Base-by-base conservation (phyloP, 2,113 vertebrate genomes). In the Lepisosteus oculatus region DNA sequence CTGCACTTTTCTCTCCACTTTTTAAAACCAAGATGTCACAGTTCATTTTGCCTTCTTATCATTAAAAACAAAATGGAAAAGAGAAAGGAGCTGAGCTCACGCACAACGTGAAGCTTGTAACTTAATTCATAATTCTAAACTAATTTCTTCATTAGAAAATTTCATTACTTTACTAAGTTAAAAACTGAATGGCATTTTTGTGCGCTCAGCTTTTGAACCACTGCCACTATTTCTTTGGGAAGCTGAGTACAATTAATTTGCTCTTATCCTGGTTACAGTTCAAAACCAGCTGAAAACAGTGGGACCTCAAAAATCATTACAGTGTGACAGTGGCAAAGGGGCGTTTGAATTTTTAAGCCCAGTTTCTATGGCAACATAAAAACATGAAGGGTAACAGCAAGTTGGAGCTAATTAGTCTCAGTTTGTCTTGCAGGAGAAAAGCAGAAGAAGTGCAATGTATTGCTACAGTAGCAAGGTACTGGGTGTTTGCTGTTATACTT, bases 91-190 rank as follows among this genome's bases (percentile, higher is more conserved):
- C 72, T 43, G 54, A 69, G 57, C 67, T 79, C 47, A 74, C 44
- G 45, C n/a, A 43, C 65, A 59, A 42, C n/a, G 57, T 4, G 57
- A 71, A 73, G 17, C 80, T 83, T 82, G 76, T 85, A 77, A 83
- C 85, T 78, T 71, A 84, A 65, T 84, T 85, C 72, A 73, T 71
- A 72, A 78, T 82, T 80, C 78, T 79, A 83, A 88, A 75, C 77
- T 65, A 75, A 82, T 83, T 82, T 69, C 72, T 81, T 77, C 74
- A 83, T 88, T 86, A 85, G 82, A 68, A 67, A 85, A 88, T 86
- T 89, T 75, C 73, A 86, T 87, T 85, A 86, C 51, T 65, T 73
- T 80, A 63, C 65, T 76, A 69, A 74, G 75, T 45, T 67, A 43
- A 55, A 14, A 41, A 43, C 68, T 77, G 74, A 82, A 68, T 81